These are phyloP conservation scores for Nasonia vitripennis DNA, from an alignment of 1,140 invertebrate genomes.

Conservation along the genomic window DNA sequence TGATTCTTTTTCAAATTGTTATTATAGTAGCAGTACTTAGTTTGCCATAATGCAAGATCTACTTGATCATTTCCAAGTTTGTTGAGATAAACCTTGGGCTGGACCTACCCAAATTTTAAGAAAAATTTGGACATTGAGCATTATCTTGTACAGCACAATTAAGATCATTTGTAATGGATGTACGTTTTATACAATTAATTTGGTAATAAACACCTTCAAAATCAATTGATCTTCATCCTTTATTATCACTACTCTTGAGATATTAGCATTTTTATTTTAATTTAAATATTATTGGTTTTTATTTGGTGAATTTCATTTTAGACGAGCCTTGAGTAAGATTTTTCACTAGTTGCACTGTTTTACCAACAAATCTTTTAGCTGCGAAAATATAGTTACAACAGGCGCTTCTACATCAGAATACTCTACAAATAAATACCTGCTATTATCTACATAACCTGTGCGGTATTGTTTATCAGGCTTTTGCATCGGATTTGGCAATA, in stretches of 20 bases:
- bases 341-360: too few relatives aligned
- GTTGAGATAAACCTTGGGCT: constrained; percentile 60
- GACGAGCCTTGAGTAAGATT: too few relatives aligned
- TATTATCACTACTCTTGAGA: constrained; percentile 24
- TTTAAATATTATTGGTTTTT: too few relatives aligned
- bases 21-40: constrained; percentile 58
- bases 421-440: too few relatives aligned
- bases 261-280: constrained; percentile 2
- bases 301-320: too few relatives aligned
- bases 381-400: too few relatives aligned
- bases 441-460: too few relatives aligned
- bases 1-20: constrained; percentile 55
- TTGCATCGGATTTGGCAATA: too few relatives aligned
- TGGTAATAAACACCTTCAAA: constrained; percentile 68
- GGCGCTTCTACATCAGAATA: too few relatives aligned
- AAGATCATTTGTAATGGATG: constrained; percentile 67
- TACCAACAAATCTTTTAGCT: too few relatives aligned
- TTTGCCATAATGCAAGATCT: constrained; percentile 38
- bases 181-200: constrained; percentile 73
- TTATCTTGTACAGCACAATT: constrained; percentile 64
- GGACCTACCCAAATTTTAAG: constrained; percentile 66
- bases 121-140: constrained; percentile 64
- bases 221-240: constrained; percentile 45
- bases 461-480: too few relatives aligned
- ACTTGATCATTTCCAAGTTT: constrained; percentile 55